Percentiles rank a stretch among this genome's conserved stretches.
phyloP scores from a whole-genome alignment of 2,888 invertebrate genomes.

The Yponomeuta sedellus region DNA sequence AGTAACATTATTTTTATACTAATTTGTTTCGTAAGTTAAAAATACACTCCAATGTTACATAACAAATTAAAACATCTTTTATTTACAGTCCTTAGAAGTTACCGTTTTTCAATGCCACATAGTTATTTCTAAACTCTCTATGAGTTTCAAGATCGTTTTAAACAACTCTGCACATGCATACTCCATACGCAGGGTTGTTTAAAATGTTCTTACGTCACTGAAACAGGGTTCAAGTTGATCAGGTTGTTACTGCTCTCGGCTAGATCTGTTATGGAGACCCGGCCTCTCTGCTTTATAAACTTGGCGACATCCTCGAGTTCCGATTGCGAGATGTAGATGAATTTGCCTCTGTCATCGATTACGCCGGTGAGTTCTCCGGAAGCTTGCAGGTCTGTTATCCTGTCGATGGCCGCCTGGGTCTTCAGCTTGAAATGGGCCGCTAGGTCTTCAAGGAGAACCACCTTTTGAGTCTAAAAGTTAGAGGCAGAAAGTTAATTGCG shows the following conservation, averaged over 20 bases:
- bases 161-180: no score
- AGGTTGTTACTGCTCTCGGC: conserved; percentile 96
- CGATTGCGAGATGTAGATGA: conserved; percentile 95
- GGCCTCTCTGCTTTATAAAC: conserved; percentile 95
- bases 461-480: conserved; percentile 84
- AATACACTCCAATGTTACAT: not conserved
- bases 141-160: no score
- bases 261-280: conserved; percentile 94
- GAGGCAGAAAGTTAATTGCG: not conserved
- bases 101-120: not conserved
- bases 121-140: no score
- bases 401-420: conserved; percentile 90
- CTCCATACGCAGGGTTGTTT: no score
- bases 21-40: conserved; percentile 23
- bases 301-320: conserved; percentile 96
- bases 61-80: not conserved
- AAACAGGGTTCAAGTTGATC: conserved; percentile 85
- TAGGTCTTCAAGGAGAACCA: conserved; percentile 94
- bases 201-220: conserved; percentile 33
- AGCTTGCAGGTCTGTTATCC: conserved; percentile 89
- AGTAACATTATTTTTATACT: conserved; percentile 2
- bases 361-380: conserved; percentile 94
- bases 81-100: not conserved
- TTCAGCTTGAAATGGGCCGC: conserved; percentile 94
- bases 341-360: conserved; percentile 98